Conservation (phyloP, 2,797 vertebrate genomes). For the Pseudochaenichthys georgianus region DNA sequence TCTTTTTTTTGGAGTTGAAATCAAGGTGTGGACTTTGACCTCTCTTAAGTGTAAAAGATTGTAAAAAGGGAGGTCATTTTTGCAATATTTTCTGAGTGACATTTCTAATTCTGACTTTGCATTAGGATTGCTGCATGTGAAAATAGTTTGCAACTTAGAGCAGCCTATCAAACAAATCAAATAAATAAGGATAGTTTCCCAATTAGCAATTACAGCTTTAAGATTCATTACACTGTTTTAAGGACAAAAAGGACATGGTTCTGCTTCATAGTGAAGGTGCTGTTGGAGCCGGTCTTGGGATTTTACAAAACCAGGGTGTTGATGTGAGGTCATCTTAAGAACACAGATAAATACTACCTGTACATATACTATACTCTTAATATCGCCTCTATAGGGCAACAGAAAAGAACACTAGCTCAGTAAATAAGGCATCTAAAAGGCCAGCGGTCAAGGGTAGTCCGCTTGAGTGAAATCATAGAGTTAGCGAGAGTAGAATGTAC, state of each 20-base stretch:
- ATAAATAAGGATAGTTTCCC: constrained; percentile 56
- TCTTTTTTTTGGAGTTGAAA: constrained; percentile 23
- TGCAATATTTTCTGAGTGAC: constrained; percentile 15
- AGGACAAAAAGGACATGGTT: constrained; percentile 24
- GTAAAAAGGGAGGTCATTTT: constrained; percentile 24
- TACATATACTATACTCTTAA: constrained; percentile 82
- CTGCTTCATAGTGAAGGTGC: constrained; percentile 44
- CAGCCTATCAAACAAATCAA: constrained; percentile 16
- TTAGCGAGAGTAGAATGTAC: constrained; percentile 79
- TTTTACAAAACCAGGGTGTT: constrained; percentile 67
- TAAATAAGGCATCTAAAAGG: constrained; percentile 89
- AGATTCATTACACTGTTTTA: constrained; percentile 19
- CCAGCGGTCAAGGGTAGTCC: constrained; percentile 77
- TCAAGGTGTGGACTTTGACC: constrained; percentile 17
- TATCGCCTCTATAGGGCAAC: constrained; percentile 76
- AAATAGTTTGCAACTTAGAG: constrained; percentile 20
- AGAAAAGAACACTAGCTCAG: constrained; percentile 78
- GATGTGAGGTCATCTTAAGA: constrained; percentile 75
- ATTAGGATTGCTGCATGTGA: constrained; percentile 12
- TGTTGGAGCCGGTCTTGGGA: constrained; percentile 37
- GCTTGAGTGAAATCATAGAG: constrained; percentile 78
- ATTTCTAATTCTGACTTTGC: constrained; percentile 18
- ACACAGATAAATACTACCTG: constrained; percentile 83
- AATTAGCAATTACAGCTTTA: constrained; percentile 23
- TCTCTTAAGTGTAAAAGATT: constrained; percentile 25